Conservation (phyloP, 2,888 invertebrate genomes). For the Drosophila lacicola region DNA sequence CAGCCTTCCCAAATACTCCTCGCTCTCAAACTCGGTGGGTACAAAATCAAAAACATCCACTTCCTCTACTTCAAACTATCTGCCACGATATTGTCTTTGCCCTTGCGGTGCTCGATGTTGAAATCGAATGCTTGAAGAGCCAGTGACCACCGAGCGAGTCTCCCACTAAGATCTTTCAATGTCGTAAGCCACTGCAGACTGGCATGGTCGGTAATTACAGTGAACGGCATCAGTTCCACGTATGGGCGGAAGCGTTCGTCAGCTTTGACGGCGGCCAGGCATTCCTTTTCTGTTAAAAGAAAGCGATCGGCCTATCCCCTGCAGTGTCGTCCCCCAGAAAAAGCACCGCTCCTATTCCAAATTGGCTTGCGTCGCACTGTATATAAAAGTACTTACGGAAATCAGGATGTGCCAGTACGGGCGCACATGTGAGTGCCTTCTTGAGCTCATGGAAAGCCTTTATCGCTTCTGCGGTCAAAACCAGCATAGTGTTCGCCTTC, state of each 20-base stretch:
- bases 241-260: not conserved
- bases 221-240: slow-evolving; percentile 5
- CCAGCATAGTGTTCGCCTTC: too few relatives aligned
- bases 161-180: not conserved
- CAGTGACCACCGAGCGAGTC: not conserved
- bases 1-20: too few relatives aligned
- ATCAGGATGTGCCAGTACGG: too few relatives aligned
- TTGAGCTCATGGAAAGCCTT: too few relatives aligned
- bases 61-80: not conserved
- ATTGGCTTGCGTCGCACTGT: too few relatives aligned
- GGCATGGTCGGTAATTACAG: not conserved
- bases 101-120: not conserved
- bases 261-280: not conserved
- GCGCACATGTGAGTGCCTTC: too few relatives aligned
- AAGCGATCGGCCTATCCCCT: too few relatives aligned
- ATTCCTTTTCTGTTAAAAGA: too few relatives aligned
- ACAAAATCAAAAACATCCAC: not conserved
- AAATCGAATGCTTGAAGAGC: not conserved
- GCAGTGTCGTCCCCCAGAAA: not conserved
- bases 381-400: too few relatives aligned
- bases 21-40: not conserved
- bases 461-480: too few relatives aligned
- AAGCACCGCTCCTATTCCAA: too few relatives aligned
- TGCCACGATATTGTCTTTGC: not conserved
- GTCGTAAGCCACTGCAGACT: not conserved